A percentile compares a stretch with the other conserved stretches of the same genome.
Evolutionary conservation across 1,140 invertebrate species (phyloP).

Genomic region (Contarinia nasturtii): DNA sequence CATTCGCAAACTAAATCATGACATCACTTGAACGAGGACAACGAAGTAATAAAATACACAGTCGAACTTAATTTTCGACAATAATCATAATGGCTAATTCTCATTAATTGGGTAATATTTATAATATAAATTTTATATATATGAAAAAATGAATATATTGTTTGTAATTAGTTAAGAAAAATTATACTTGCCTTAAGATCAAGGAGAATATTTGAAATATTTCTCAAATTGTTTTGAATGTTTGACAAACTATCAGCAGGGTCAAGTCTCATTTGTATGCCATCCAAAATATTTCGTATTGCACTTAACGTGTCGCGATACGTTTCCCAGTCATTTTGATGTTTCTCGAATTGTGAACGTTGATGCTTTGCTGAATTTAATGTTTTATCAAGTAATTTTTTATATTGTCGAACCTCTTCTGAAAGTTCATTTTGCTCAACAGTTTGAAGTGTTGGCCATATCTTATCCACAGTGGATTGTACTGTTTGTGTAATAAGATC

Average conservation of each 20-base stretch:
- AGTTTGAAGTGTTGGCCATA: conserved; percentile 61
- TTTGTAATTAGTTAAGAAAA: too few species aligned
- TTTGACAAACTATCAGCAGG: conserved; percentile 54
- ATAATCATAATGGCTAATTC: too few species aligned
- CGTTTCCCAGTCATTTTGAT: conserved; percentile 58
- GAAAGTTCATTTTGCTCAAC: conserved; percentile 65
- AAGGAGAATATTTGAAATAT: conserved; percentile 52
- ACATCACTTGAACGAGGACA: too few species aligned
- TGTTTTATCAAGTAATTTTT: conserved; percentile 59
- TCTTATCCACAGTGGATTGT: conserved; percentile 65
- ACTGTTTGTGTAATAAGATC: conserved; percentile 64
- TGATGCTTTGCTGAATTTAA: conserved; percentile 60
- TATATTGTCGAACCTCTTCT: conserved; percentile 56
- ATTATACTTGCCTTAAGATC: conserved; percentile 51
- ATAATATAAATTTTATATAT: not conserved
- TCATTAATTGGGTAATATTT: not conserved
- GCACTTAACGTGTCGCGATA: conserved; percentile 54
- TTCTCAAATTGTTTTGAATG: conserved; percentile 60
- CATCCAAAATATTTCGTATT: conserved; percentile 48
- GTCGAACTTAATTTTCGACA: too few species aligned
- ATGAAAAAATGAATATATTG: too few species aligned
- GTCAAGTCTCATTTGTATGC: conserved; percentile 53
- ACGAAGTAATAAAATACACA: too few species aligned
- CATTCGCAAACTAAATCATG: too few species aligned
- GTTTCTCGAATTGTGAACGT: conserved; percentile 53